Evolutionary conservation across 1,140 invertebrate species (phyloP), one percentile per base, ranked within the genome.

Genomic region (Lepidotrigona ventralis): DNA sequence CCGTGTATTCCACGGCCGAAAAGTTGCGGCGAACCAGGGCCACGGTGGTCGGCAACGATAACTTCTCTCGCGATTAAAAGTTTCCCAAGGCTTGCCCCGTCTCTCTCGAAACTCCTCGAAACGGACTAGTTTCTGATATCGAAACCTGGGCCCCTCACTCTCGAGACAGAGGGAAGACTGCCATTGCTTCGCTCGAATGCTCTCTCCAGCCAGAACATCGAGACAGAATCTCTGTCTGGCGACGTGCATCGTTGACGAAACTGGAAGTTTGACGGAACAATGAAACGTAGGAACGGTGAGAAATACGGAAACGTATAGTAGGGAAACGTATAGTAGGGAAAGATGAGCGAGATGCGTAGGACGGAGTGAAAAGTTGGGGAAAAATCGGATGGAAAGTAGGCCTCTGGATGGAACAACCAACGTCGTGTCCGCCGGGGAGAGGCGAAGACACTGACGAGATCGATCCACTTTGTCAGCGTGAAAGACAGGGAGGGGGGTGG

Each of bases 391-490:
- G 26, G 76, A 84, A 89, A 88, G 79, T 89, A 85, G 87, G 84
- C 79, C 81, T 85, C 26, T 56, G 76, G 76, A 63, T 76, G 56
- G 58, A 78, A 73, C 68, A 54, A 26, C 78, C 39, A n/a, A n/a
- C n/a, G 6, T 46, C 39, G 63, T 26, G 64, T 79, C 71, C 60
- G 33, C 33, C 70, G 46, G 58, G 63, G n/a, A 71, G 1, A 33
- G 46, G 19, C 72, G 71, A 70, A 86, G 87, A 89, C 87, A 84
- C 58, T 86, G 87, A 88, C 84, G 87, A 68, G 88, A 89, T 89
- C 88, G 88, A 89, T 89, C 81, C 82, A 89, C 87, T 89, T 89
- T 89, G 87, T 89, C 88, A 86, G 79, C 88, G 78, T 70, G 82
- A 84, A 79, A 89, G 81, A 88, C 74, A 33, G 80, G 87, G 78